Percentiles rank a stretch among this genome's conserved stretches.
phyloP scores from a whole-genome alignment of 2,888 invertebrate species.

The Mesorhabditis sp. region DNA sequence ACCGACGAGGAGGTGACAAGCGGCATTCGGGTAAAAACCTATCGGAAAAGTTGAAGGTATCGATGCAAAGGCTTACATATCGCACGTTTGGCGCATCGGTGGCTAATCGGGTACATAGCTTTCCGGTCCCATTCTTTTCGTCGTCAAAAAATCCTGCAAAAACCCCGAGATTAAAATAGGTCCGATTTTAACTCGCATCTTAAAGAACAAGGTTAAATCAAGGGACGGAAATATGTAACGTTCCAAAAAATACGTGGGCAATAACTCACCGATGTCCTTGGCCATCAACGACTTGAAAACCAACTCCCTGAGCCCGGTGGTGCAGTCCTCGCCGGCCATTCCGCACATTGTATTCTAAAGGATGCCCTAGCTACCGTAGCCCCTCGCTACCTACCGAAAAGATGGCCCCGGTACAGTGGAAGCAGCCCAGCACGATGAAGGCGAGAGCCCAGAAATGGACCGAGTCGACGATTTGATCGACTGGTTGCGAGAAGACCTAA shows the following conservation, averaged over 20 bases:
- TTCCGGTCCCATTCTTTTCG: slow-evolving; percentile 58
- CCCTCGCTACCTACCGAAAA: slow-evolving; percentile 45
- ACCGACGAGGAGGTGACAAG: slow-evolving; percentile 58
- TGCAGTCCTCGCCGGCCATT: slow-evolving; percentile 54
- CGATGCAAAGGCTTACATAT: slow-evolving; percentile 45
- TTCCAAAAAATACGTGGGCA: background rate
- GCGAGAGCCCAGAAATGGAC: slow-evolving; percentile 63
- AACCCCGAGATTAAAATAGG: no score
- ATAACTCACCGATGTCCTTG: slow-evolving; percentile 57
- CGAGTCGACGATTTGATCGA: slow-evolving; percentile 58
- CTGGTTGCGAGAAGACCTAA: slow-evolving; percentile 61
- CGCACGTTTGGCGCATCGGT: slow-evolving; percentile 61
- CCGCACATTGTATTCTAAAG: slow-evolving; percentile 50
- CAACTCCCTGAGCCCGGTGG: slow-evolving; percentile 58
- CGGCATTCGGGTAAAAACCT: slow-evolving; percentile 57
- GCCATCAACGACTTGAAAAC: slow-evolving; percentile 60
- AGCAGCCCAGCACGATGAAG: slow-evolving; percentile 62
- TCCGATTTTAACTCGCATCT: no score
- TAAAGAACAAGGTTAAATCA: no score
- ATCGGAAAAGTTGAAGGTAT: background rate
- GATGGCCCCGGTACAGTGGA: slow-evolving; percentile 58
- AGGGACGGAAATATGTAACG: no score
- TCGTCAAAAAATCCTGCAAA: slow-evolving; percentile 59
- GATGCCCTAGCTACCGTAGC: background rate
- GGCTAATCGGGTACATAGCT: slow-evolving; percentile 59